Evolutionary conservation across 2,888 invertebrate genomes (phyloP).

Genomic region (Hemaris fuciformis): DNA sequence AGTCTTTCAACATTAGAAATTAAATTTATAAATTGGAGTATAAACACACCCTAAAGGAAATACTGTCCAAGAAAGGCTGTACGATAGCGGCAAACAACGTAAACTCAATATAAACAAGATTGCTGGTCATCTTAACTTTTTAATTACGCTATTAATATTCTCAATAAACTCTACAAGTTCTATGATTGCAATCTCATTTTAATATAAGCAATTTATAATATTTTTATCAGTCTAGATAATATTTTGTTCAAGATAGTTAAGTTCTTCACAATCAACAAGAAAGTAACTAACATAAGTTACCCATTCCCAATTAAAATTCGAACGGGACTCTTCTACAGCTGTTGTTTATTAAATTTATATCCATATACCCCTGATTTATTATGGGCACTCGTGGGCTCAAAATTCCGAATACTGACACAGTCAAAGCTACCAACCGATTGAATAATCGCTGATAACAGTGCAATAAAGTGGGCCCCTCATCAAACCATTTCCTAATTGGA

Average conservation of each 20-base stretch:
- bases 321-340: not conserved
- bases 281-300: not conserved
- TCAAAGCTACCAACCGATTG: slow-evolving; percentile 33
- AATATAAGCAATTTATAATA: not conserved
- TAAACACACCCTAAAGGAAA: not conserved
- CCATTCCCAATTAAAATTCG: not conserved
- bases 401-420: slow-evolving; percentile 15
- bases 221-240: not conserved
- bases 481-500: slow-evolving; percentile 60
- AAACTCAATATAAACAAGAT: not conserved
- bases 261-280: not conserved
- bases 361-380: slow-evolving; percentile 7
- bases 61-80: not conserved
- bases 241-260: not conserved
- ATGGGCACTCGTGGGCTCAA: not conserved
- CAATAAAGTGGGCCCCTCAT: slow-evolving; percentile 50
- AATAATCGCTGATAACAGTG: slow-evolving; percentile 41
- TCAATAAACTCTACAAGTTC: not conserved
- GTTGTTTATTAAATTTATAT: not conserved
- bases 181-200: not conserved
- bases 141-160: slow-evolving; percentile 8
- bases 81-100: not conserved
- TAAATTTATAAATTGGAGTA: not conserved
- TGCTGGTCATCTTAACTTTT: not conserved
- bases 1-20: not conserved